A percentile compares a stretch with the other conserved stretches of the same genome.
Evolutionary conservation across 2,113 vertebrate genomes (phyloP).

Genomic region (Mormoops blainvillei): DNA sequence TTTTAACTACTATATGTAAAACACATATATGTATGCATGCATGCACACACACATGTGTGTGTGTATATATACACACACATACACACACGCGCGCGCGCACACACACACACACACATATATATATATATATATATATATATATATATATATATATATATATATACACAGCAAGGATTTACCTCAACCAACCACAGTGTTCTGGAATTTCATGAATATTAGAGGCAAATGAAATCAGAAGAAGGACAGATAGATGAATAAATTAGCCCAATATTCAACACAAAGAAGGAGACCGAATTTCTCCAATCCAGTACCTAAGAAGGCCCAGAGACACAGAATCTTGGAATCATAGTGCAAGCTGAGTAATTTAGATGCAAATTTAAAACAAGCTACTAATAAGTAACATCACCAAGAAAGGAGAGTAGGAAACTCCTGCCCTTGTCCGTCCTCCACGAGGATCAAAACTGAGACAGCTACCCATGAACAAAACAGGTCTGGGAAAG

Average conservation of each 20-base stretch:
- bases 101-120: too few relatives aligned
- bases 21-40: neutral
- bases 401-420: neutral
- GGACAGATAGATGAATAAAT: neutral
- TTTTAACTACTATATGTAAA: neutral
- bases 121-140: too few relatives aligned
- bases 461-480: neutral
- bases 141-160: too few relatives aligned
- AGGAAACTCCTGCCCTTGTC: neutral
- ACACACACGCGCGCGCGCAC: too few relatives aligned
- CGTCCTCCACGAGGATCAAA: neutral
- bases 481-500: neutral
- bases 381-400: neutral
- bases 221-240: neutral
- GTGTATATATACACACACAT: too few relatives aligned
- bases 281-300: neutral
- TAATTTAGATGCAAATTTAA: neutral
- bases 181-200: neutral
- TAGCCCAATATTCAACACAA: neutral
- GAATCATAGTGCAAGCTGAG: neutral
- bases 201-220: neutral
- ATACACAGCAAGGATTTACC: neutral
- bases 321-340: neutral
- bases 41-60: neutral
- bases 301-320: neutral